Evolutionary conservation across 2,113 vertebrate genomes (phyloP).

Genomic region (Leucosticte australis): DNA sequence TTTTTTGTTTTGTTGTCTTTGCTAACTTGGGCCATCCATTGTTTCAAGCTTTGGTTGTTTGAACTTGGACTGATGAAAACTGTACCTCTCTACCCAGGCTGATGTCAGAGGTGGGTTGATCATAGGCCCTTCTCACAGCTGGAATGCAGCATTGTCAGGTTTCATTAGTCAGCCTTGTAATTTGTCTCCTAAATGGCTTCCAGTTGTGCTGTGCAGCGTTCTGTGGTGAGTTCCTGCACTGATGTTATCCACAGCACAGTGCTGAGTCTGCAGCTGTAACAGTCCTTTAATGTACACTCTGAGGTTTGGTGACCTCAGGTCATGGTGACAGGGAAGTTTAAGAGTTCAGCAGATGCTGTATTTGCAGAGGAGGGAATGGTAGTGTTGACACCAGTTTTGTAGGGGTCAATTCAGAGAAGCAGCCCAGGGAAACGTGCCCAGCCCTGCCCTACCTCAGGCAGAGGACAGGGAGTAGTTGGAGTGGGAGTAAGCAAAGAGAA

Average conservation of each 20-base stretch:
- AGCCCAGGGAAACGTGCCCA: not conserved
- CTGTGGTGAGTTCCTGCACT: not conserved
- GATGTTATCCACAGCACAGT: constrained; percentile 14
- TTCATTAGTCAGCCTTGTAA: constrained; percentile 8
- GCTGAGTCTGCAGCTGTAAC: constrained; percentile 31
- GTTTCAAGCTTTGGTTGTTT: not conserved
- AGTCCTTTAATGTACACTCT: not conserved
- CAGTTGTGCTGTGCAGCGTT: not conserved
- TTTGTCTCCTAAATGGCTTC: not conserved
- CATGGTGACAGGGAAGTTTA: not conserved
- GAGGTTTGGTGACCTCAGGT: not conserved
- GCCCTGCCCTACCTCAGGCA: not conserved
- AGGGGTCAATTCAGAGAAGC: not conserved
- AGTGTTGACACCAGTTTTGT: not conserved
- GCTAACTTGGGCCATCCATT: not conserved
- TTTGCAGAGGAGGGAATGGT: not conserved
- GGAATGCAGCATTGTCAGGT: not conserved
- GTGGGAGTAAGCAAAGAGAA: not conserved
- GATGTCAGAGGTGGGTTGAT: not conserved
- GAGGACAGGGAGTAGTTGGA: not conserved
- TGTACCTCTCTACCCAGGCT: not conserved
- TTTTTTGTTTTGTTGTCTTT: not conserved
- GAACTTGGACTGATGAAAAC: not conserved
- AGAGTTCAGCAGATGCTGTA: not conserved
- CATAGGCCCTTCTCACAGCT: not conserved